Evolutionary conservation across 2,888 invertebrate species (phyloP).

Genomic region (Cerastis leucographa): DNA sequence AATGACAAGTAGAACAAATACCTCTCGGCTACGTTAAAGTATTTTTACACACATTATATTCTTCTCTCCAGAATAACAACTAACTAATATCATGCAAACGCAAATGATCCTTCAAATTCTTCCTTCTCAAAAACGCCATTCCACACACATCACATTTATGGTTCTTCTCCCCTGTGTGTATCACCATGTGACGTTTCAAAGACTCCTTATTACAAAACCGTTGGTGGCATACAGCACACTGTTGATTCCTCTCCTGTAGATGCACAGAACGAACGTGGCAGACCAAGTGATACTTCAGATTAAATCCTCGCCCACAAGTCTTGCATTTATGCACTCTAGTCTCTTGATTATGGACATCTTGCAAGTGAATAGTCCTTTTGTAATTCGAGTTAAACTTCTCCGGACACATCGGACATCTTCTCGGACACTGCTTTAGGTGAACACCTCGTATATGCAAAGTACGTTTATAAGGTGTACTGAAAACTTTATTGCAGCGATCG

Average conservation of each 20-base stretch:
- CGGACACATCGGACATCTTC: conserved; percentile 86
- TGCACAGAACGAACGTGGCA: conserved; percentile 87
- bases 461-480: conserved; percentile 84
- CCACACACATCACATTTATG: conserved; percentile 90
- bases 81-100: conserved; percentile 81
- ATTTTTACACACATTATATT: background rate
- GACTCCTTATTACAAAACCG: conserved; percentile 90
- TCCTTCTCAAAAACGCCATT: conserved; percentile 86
- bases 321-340: conserved; percentile 87
- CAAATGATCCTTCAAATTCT: conserved; percentile 87
- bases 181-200: conserved; percentile 90
- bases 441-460: conserved; percentile 85
- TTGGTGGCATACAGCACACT: conserved; percentile 89
- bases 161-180: conserved; percentile 90
- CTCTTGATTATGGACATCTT: conserved; percentile 86
- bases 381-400: conserved; percentile 88
- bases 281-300: conserved; percentile 86
- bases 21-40: background rate
- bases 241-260: conserved; percentile 87
- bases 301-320: conserved; percentile 85
- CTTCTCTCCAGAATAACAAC: background rate
- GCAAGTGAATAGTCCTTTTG: conserved; percentile 85
- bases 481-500: conserved; percentile 84
- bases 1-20: background rate
- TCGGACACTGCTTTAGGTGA: conserved; percentile 83